Percentiles rank a stretch among this genome's conserved stretches.
These are phyloP conservation scores for Eurystomus gularis DNA, from an alignment of 2,113 vertebrate species.

Conservation along the genomic window DNA sequence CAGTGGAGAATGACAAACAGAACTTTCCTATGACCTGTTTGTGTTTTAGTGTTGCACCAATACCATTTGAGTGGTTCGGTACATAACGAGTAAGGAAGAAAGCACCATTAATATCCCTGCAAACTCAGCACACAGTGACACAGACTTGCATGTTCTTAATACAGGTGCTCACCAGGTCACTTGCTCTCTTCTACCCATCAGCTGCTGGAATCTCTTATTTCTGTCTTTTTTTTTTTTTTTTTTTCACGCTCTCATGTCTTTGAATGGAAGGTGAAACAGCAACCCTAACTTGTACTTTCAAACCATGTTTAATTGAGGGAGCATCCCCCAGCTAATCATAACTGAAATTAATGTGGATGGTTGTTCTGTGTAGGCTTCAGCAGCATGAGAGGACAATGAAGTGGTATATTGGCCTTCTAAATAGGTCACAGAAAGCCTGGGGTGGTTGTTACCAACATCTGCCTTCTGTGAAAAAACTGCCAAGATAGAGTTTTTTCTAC, in stretches of 20 bases:
- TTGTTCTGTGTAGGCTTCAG: background rate
- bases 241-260: background rate
- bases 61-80: background rate
- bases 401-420: background rate
- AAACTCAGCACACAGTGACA: background rate
- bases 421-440: background rate
- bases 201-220: background rate
- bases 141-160: background rate
- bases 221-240: background rate
- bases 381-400: background rate
- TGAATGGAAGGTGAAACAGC: background rate
- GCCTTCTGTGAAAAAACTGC: slow-evolving; percentile 15
- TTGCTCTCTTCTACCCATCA: background rate
- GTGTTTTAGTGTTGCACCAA: background rate
- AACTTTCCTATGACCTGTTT: background rate
- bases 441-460: background rate
- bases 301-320: background rate
- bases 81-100: background rate
- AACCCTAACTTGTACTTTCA: background rate
- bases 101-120: background rate
- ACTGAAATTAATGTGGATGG: background rate
- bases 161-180: background rate
- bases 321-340: background rate
- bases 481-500: background rate
- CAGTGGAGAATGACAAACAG: background rate